Base-by-base conservation (phyloP, 2,113 vertebrate genomes). In the Leuciscus idus region DNA sequence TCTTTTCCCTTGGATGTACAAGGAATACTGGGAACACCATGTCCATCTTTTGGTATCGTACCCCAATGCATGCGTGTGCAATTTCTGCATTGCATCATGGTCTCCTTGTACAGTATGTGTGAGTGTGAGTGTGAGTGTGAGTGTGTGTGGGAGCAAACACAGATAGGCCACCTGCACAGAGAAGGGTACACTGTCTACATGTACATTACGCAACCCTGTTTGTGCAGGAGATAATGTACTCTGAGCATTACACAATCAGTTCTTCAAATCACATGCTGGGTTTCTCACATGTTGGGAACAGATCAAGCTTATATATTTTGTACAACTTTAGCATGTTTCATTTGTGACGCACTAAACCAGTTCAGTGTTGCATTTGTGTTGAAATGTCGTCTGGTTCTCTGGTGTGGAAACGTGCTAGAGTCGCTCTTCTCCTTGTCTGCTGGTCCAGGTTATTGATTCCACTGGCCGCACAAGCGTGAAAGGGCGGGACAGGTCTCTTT, bases 141-240 rank as follows among this genome's bases (percentile, higher is more conserved):
- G 33, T 87, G 80, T 57, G 70, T 66, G 80, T 73, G 84, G 61
- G 85, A 77, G 57, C 19, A 62, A 70, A 84, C 39, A 66, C 43
- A 85, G 88, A 87, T 83, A 85, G 74, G 79, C 64, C 86, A 87
- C 86, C 57, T 87, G 84, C 66, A 48, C 57, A 6, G 64, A 84
- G 85, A 76, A 87, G 73, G 62, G 50, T 33, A 66, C 36, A 8
- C 55, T 52, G 70, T 77, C 66, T 61, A 50, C 55, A 80, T 64
- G 26, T 62, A 55, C 74, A 59, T 73, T 79, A 85, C 26, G 57
- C 84, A 66, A 87, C 33, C 3, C 21, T 85, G 55, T 78, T 76
- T 70, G 83, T 50, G 79, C 74, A 73, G 74, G 17, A 43, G 50
- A 39, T 48, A 55, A n/a, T 70, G 43, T 70, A 48, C 79, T 48